phyloP scores from a whole-genome alignment of 2,888 invertebrate genomes.

The Cinara cedri region DNA sequence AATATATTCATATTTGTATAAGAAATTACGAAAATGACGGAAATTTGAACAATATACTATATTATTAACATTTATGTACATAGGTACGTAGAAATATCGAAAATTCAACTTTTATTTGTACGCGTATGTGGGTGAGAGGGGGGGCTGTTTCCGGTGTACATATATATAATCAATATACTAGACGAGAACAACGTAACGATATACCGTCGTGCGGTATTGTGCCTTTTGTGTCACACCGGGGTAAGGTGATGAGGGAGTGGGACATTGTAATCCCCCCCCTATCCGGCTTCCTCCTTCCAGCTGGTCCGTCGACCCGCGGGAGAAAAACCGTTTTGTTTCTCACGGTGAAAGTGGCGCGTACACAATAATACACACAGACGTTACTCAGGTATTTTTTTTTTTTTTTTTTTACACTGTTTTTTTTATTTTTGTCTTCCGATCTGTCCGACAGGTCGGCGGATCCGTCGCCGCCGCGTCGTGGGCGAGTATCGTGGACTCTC shows the following conservation, averaged over 20 bases:
- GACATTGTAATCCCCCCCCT: too few species aligned
- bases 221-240: constrained; percentile 8
- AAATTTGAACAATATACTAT: too few species aligned
- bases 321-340: constrained; percentile 25
- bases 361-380: not conserved
- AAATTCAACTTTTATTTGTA: not conserved
- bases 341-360: constrained; percentile 30
- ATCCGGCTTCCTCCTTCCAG: too few species aligned
- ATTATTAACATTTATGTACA: too few species aligned
- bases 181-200: not conserved
- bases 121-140: too few species aligned
- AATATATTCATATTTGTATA: too few species aligned
- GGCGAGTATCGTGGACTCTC: constrained; percentile 9
- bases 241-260: not conserved
- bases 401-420: too few species aligned
- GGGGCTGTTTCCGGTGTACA: constrained; percentile 4
- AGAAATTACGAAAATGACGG: too few species aligned
- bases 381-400: not conserved
- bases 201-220: not conserved
- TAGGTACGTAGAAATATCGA: too few species aligned
- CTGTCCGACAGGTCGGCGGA: not conserved
- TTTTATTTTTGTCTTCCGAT: not conserved
- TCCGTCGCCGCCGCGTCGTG: not conserved
- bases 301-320: too few species aligned
- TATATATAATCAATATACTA: too few species aligned